Conservation (phyloP, 2,113 vertebrate species). For the Tenrec ecaudatus region DNA sequence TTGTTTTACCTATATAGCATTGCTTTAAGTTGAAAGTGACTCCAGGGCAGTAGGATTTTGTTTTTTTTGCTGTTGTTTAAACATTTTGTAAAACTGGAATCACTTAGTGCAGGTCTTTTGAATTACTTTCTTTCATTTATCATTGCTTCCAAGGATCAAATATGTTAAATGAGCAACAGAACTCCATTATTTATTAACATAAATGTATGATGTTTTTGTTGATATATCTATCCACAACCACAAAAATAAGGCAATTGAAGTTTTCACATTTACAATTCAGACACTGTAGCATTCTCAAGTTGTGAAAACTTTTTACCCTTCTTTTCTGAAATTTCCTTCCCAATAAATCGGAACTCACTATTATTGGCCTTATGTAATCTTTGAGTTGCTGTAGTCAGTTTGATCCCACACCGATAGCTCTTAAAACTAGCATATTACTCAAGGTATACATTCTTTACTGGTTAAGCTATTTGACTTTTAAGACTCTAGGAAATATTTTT, state of each 20-base stretch:
- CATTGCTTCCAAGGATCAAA: background rate
- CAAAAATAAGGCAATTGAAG: background rate
- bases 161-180: background rate
- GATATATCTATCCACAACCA: background rate
- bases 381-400: too few species aligned
- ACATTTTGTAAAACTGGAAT: background rate
- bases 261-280: background rate
- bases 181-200: background rate
- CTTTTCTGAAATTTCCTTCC: too few species aligned
- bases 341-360: too few species aligned
- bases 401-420: too few species aligned
- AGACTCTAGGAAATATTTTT: background rate
- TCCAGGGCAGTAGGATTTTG: too few species aligned
- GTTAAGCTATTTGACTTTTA: background rate
- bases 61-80: too few species aligned
- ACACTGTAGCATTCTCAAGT: background rate
- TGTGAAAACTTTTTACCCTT: background rate
- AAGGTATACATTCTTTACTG: background rate
- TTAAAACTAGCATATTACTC: background rate
- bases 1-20: too few species aligned
- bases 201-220: background rate
- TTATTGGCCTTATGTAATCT: too few species aligned
- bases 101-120: background rate
- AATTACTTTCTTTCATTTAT: background rate
- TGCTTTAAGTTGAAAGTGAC: too few species aligned